Evolutionary conservation across 2,113 vertebrate species (phyloP), one percentile per base, ranked within the genome.

Genomic region (Takifugu bimaculatus): DNA sequence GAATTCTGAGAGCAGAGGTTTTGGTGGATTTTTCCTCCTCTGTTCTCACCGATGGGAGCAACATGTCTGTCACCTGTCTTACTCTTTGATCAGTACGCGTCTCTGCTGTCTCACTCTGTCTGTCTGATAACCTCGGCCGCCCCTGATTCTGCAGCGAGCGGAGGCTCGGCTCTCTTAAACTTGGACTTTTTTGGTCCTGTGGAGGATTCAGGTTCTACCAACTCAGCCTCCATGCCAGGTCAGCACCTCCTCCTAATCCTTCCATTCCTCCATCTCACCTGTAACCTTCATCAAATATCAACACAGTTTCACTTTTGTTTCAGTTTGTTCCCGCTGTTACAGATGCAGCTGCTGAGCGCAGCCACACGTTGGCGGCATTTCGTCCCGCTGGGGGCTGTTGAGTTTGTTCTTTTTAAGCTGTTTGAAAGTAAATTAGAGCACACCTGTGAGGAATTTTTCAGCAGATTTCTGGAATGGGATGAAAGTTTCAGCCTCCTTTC

Each of bases 111-210:
- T 49, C 5, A 74, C 25, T 68, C 1, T 64, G 25, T 59, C 1
- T 64, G 13, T 56, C 0, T 49, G 45, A 65, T 78, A 68, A 80
- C 80, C 76, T 65, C 56, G 57, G 15, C 28, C 35, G 59, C 76
- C 62, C 58, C 52, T 5, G 50, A 12, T 57, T 72, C 27, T 87
- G 90, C 94, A 98, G 96, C 95, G 89, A 98, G 94, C 88, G 97
- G 95, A 92, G 96, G 96, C 92, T 99, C 96, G 86, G 93, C 95
- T 94, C 92, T 98, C 79, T 94, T 98, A 92, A 98, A 97, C 92
- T 95, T 99, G 92, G 96, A 99, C 90, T 98, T 99, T 95, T 99
- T 99, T 93, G 97, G 97, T 90, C 95, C 96, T 68, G 94, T 98
- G 93, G 97, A 99, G 91, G 96, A 98, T 90, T 97, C 92, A 89